A percentile compares a stretch with the other conserved stretches of the same genome.
Evolutionary conservation across 2,797 vertebrate species (phyloP).

Genomic region (Chelon labrosus): DNA sequence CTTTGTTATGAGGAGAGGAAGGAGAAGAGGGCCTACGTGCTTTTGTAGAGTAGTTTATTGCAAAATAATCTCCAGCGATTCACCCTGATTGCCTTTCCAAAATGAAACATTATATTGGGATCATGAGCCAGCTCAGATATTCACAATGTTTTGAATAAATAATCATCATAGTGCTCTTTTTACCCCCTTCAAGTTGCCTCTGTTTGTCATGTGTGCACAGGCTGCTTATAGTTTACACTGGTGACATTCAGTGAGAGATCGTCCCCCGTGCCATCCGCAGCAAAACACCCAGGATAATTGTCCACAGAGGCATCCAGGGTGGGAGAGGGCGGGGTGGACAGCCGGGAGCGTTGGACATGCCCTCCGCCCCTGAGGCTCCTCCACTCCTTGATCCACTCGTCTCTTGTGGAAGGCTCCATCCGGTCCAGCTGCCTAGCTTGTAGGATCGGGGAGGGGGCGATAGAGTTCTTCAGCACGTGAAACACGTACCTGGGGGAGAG

Average conservation of each 20-base stretch:
- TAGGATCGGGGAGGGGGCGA: constrained; percentile 80
- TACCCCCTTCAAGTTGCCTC: constrained; percentile 16
- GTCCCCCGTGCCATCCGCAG: constrained; percentile 34
- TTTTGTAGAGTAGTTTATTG: constrained; percentile 55
- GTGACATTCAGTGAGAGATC: constrained; percentile 62
- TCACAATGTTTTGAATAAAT: constrained; percentile 66
- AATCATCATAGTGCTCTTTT: constrained; percentile 29
- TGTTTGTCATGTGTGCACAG: constrained; percentile 27
- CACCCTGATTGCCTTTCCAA: constrained; percentile 30
- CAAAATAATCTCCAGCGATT: constrained; percentile 59
- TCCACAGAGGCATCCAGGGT: constrained; percentile 44
- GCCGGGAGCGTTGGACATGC: constrained; percentile 48
- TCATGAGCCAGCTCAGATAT: constrained; percentile 41
- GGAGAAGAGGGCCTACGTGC: constrained; percentile 41
- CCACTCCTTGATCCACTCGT: constrained; percentile 86
- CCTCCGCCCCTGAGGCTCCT: constrained; percentile 73
- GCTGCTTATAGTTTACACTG: constrained; percentile 29
- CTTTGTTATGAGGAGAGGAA: constrained; percentile 61
- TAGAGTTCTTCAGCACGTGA: constrained; percentile 88
- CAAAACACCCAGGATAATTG: constrained; percentile 23
- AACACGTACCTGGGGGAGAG: constrained; percentile 88
- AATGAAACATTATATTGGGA: constrained; percentile 29
- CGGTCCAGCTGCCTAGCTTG: constrained; percentile 89
- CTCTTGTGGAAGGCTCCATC: constrained; percentile 78
- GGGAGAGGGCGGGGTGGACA: constrained; percentile 59